These are phyloP conservation scores for Emys orbicularis DNA, from an alignment of 2,797 vertebrate genomes.

Conservation along the genomic window DNA sequence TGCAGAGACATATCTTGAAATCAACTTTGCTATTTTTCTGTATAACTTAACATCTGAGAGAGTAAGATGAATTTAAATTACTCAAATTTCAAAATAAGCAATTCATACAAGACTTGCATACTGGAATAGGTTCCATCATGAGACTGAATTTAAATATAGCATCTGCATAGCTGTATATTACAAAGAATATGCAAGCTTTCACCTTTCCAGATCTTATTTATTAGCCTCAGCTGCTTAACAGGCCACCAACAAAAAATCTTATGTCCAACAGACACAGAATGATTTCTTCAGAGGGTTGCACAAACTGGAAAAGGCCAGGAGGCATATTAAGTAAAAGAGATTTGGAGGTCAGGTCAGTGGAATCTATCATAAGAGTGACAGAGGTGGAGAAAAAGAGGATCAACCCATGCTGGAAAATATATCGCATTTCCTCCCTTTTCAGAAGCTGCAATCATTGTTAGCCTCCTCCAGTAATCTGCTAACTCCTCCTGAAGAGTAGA, in stretches of 20 bases:
- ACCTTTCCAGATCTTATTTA: neutral
- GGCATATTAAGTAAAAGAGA: neutral
- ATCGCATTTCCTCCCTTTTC: neutral
- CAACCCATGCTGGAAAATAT: neutral
- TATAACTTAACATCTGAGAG: slow-evolving; percentile 36
- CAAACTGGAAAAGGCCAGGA: neutral
- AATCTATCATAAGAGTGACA: rapidly evolving
- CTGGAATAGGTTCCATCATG: neutral
- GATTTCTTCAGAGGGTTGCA: neutral
- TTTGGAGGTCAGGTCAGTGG: rapidly evolving
- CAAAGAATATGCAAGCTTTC: neutral
- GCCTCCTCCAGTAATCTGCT: neutral
- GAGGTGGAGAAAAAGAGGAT: neutral
- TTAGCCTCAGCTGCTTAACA: neutral
- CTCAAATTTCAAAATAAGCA: slow-evolving; percentile 35
- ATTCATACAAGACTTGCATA: neutral
- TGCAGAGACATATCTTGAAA: slow-evolving; percentile 18
- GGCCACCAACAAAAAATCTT: neutral
- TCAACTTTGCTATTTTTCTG: slow-evolving; percentile 48
- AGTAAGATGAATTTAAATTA: slow-evolving; percentile 43
- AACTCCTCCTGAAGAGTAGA: neutral
- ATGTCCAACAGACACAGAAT: neutral
- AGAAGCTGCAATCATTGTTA: neutral
- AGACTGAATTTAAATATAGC: slow-evolving; percentile 5
- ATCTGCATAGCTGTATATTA: neutral